These are phyloP conservation scores for Phylloscopus trochilus DNA, from an alignment of 2,113 vertebrate genomes.

Conservation along the genomic window DNA sequence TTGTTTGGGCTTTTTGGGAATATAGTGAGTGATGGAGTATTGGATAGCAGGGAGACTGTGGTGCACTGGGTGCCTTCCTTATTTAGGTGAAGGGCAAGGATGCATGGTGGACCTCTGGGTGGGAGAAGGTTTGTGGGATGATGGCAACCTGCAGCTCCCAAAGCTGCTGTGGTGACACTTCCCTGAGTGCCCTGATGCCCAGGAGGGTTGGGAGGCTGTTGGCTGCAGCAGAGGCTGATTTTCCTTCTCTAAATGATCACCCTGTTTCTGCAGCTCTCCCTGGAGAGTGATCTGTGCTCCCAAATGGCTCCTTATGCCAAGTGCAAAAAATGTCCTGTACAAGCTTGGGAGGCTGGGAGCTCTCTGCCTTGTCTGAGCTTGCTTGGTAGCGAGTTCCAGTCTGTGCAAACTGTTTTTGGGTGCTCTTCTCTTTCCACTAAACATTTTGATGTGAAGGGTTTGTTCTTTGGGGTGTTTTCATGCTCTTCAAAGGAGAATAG, in stretches of 20 bases:
- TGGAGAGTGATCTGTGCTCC: rapidly evolving
- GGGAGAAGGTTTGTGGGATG: neutral
- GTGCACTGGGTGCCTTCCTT: neutral
- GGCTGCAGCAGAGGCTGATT: neutral
- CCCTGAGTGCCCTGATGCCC: neutral
- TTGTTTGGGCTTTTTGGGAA: neutral
- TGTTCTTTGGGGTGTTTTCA: neutral
- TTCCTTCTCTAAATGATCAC: neutral
- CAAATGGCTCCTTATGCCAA: neutral
- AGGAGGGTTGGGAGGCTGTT: neutral
- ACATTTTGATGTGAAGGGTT: neutral
- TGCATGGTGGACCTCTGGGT: rapidly evolving
- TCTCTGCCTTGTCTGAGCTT: neutral
- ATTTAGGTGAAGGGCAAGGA: neutral
- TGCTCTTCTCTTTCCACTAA: neutral
- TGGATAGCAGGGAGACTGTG: rapidly evolving
- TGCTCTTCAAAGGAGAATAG: neutral
- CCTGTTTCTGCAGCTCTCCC: neutral
- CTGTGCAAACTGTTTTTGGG: neutral
- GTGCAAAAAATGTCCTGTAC: neutral
- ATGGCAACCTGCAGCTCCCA: neutral
- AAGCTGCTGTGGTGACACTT: neutral
- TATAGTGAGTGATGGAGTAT: neutral
- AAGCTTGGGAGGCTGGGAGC: neutral
- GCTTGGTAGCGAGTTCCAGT: rapidly evolving